Base-by-base conservation (phyloP, 2,888 invertebrate species). In the Tineola bisselliella region DNA sequence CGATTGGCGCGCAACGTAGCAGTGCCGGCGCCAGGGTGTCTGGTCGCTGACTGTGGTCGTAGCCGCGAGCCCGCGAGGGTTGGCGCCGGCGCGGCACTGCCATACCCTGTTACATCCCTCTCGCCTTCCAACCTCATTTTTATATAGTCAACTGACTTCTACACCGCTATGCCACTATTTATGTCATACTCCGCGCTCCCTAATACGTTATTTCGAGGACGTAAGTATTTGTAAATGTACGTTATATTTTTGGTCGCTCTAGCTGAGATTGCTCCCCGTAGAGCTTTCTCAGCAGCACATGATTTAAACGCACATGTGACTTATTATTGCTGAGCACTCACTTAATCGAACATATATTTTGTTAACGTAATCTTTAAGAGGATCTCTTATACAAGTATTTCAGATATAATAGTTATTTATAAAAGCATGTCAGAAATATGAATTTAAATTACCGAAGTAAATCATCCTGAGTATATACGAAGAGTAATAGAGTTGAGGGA, bases 101-200 rank as follows among this genome's bases (percentile, higher is more conserved):
- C 74, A 66, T 58, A 1, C 61, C 61, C 72, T 70, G 69, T 77
- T 72, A 77, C 79, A 79, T 78, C 80, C 73, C 76, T 75, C 73
- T 76, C 61, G 58, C 44, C 57, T 38, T 44, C 59, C 77, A 80
- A 73, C 76, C 81, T 78, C 81, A 84, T 81, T 86, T 84, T 84
- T 84, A 84, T 84, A 83, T 81, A 86, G 82, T 84, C 82, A 77
- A 84, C 81, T 84, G 84, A 84, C 84, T 86, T 84, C 83, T 79
- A 80, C 80, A 75, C 79, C 77, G 77, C 77, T 78, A 82, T 83
- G 77, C 77, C 79, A 82, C 83, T 84, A 84, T 83, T 84, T 83
- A 84, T 84, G 81, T 83, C 84, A 84, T 81, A 83, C 77, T 80
- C 78, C 75, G 73, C 76, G 77, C 77, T 79, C 77, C 77, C 78